Base-by-base conservation (phyloP, 2,113 vertebrate genomes). In the Elanoides forficatus region DNA sequence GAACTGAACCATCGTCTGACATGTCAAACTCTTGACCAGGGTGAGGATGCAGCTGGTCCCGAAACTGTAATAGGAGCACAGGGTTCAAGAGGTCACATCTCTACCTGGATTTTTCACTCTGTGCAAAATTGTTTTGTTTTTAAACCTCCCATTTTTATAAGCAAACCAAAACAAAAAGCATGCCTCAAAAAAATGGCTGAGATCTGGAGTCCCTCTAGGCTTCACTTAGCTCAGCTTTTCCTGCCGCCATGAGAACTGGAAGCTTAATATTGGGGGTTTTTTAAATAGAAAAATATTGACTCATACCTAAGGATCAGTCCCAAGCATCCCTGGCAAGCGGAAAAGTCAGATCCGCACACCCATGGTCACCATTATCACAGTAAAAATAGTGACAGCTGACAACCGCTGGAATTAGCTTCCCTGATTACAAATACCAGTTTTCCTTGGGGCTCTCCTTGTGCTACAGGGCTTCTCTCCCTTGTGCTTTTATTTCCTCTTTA, bases 11-110 rank as follows among this genome's bases (percentile, higher is more conserved):
- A 4, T 20, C 6, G 3, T 5, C 63, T 38, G 47, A 17, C 14
- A 5, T 0, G 9, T 12, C 43, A 32, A 52, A 60, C 29, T 11
- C n/a, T n/a, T 5, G 2, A 15, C 38, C 12, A 0, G 20, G 15
- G 20, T 20, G 15, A 40, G 43, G 36, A 30, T 8, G 26, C 6
- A 26, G 78, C 21, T 13, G 32, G 22, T 42, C 15, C 45, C 55
- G 26, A 25, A 62, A 30, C 13, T 11, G 1, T 12, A 26, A 9
- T 1, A 48, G 72, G 48, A 32, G 56, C 14, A 32, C 9, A 36
- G 11, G 10, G 11, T 52, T 65, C 45, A 15, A 38, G 52, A 66
- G 27, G 14, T 19, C 32, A 12, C 43, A 21, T 11, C n/a, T 70
- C 36, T 52, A 25, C 58, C 43, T 12, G 43, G 43, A 25, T 10